Evolutionary conservation across 2,797 vertebrate species (phyloP).

Genomic region (Catostomus latipinnis): DNA sequence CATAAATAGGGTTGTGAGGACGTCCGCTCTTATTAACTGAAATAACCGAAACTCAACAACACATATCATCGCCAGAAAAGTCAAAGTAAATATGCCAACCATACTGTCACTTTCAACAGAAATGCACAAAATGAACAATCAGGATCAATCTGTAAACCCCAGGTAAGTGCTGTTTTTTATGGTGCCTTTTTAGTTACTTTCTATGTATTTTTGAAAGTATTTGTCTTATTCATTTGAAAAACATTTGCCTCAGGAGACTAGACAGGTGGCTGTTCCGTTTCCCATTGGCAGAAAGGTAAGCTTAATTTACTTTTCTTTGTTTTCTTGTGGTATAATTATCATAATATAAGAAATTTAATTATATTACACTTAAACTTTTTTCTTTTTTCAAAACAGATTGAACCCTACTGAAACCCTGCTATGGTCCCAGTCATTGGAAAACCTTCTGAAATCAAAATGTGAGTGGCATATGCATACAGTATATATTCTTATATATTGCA

Average conservation of each 20-base stretch:
- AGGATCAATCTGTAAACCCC: conserved; percentile 64
- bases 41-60: conserved; percentile 19
- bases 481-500: neutral
- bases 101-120: conserved; percentile 57
- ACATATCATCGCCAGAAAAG: neutral
- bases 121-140: conserved; percentile 69
- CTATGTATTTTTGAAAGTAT: too few relatives aligned
- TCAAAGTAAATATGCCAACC: conserved; percentile 67
- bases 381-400: conserved; percentile 70
- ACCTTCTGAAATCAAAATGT: conserved; percentile 85
- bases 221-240: neutral
- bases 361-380: conserved; percentile 18
- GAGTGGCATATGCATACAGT: conserved; percentile 62
- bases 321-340: neutral
- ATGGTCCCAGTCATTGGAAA: conserved; percentile 87
- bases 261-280: conserved; percentile 48
- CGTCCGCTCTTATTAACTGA: conserved; percentile 35
- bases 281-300: conserved; percentile 41
- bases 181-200: too few relatives aligned
- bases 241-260: conserved; percentile 39
- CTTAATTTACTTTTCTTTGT: neutral
- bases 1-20: conserved; percentile 46
- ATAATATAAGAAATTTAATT: too few relatives aligned
- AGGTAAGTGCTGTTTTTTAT: conserved; percentile 52
- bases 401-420: conserved; percentile 80